Conservation (phyloP, 2,888 invertebrate species). For the Fabriciana adippe region DNA sequence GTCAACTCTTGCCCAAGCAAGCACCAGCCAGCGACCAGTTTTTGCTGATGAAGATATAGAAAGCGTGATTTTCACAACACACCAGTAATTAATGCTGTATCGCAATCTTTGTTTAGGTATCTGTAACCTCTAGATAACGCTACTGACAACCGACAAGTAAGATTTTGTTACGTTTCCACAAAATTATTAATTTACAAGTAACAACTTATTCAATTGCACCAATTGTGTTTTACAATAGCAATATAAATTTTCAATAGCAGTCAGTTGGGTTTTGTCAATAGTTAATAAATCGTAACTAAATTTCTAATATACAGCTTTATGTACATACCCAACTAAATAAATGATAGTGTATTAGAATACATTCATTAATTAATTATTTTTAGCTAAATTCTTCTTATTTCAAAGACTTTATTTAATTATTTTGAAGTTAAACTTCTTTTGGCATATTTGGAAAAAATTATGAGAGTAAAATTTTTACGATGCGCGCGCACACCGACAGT, state of each 20-base stretch:
- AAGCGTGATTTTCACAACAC: constrained; percentile 55
- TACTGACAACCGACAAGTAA: constrained; percentile 29
- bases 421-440: too few relatives aligned
- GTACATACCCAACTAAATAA: background rate
- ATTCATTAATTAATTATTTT: too few relatives aligned
- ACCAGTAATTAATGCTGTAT: constrained; percentile 55
- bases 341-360: background rate
- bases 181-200: constrained; percentile 37
- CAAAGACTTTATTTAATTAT: too few relatives aligned
- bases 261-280: constrained; percentile 28
- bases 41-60: constrained; percentile 73
- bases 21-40: constrained; percentile 61
- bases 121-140: constrained; percentile 11
- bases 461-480: too few relatives aligned
- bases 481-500: too few relatives aligned
- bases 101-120: constrained; percentile 30
- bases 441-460: too few relatives aligned
- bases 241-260: constrained; percentile 27
- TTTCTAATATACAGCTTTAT: constrained; percentile 17
- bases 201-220: constrained; percentile 36
- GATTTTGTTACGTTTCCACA: constrained; percentile 31
- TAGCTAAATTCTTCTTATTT: too few relatives aligned
- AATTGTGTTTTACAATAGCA: constrained; percentile 33
- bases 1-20: constrained; percentile 63
- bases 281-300: constrained; percentile 28